Evolutionary conservation across 92 coral and sea anemone species (phyloP).

Genomic region (Porites divaricata): DNA sequence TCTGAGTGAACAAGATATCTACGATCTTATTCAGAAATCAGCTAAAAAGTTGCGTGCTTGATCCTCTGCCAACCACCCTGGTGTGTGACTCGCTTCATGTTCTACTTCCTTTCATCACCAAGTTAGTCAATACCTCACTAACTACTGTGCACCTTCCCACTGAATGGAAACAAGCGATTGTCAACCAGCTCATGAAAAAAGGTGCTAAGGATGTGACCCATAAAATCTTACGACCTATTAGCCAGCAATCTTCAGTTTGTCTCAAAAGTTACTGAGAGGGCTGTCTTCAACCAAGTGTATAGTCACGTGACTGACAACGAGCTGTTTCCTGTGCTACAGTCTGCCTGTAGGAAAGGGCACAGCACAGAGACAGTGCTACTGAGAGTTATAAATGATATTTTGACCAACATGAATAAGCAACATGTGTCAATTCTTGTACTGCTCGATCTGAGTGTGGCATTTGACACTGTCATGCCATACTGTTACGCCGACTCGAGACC

Average conservation of each 20-base stretch:
- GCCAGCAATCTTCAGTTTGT: not conserved
- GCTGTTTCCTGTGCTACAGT: slow-evolving; percentile 58
- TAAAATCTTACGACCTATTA: slow-evolving; percentile 57
- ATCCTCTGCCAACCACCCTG: slow-evolving; percentile 23
- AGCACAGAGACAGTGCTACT: slow-evolving; percentile 64
- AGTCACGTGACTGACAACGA: slow-evolving; percentile 48
- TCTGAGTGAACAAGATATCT: slow-evolving; percentile 39
- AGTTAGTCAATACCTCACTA: too few species aligned
- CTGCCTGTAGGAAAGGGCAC: slow-evolving; percentile 62
- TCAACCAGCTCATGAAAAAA: slow-evolving; percentile 48
- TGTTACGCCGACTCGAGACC: not conserved
- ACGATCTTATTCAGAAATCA: slow-evolving; percentile 44
- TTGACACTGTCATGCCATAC: slow-evolving; percentile 39
- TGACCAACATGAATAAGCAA: not conserved
- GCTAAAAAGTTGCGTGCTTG: slow-evolving; percentile 27
- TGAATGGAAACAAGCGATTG: not conserved
- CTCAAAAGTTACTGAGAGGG: slow-evolving; percentile 64
- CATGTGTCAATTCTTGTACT: too few species aligned
- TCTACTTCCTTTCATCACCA: too few species aligned
- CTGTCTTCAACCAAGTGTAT: slow-evolving; percentile 60
- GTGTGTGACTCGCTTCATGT: not conserved
- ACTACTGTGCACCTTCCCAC: too few species aligned
- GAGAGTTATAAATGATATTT: slow-evolving; percentile 44
- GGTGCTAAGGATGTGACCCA: slow-evolving; percentile 51
- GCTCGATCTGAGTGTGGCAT: slow-evolving; percentile 9